These are phyloP conservation scores for Timema cristinae DNA, from an alignment of 2,888 invertebrate genomes.

Conservation along the genomic window DNA sequence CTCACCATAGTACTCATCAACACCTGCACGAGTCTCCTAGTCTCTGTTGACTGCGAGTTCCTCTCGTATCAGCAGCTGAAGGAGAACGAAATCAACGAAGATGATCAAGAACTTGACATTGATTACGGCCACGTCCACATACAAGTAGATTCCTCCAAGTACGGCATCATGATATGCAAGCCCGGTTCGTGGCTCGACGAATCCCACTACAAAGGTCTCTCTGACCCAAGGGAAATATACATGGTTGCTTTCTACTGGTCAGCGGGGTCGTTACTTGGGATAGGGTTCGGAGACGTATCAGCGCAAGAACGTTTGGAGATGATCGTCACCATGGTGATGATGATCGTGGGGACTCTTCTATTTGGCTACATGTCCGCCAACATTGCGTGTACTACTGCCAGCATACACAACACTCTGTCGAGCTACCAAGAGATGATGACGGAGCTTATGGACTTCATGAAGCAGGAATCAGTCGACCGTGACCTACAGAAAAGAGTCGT, in stretches of 20 bases:
- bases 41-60: neutral
- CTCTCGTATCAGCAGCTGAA: no score
- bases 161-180: no score
- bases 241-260: constrained; percentile 51
- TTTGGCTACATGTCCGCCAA: constrained; percentile 52
- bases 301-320: constrained; percentile 48
- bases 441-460: constrained; percentile 47
- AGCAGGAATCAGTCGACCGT: constrained; percentile 43
- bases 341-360: constrained; percentile 49
- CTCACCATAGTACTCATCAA: constrained; percentile 47
- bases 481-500: constrained; percentile 44
- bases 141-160: no score
- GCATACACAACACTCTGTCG: constrained; percentile 49
- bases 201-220: neutral
- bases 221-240: constrained; percentile 44
- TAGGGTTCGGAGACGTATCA: constrained; percentile 50
- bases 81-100: no score
- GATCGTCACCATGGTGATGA: constrained; percentile 47
- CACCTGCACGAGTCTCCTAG: neutral
- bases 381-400: constrained; percentile 50
- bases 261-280: constrained; percentile 43
- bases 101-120: no score
- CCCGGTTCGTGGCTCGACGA: neutral
- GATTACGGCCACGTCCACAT: no score
- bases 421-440: constrained; percentile 50